Evolutionary conservation across 2,113 vertebrate species (phyloP).

Genomic region (Lepisosteus osseus): DNA sequence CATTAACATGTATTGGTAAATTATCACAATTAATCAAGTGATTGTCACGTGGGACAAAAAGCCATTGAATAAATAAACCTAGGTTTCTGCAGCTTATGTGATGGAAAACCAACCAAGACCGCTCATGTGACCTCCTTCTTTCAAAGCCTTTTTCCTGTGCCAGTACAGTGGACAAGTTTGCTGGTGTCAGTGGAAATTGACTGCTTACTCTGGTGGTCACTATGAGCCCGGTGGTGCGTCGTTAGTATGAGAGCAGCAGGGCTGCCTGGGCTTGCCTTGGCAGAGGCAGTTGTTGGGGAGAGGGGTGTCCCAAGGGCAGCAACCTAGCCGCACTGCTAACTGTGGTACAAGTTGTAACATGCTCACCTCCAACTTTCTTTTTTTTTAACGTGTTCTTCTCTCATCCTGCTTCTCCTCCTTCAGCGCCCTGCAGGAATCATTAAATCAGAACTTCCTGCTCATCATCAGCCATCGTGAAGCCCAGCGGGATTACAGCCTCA

Average conservation of each 20-base stretch:
- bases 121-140: not conserved
- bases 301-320: conserved; percentile 59
- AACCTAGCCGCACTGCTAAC: conserved; percentile 63
- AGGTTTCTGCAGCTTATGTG: too few relatives aligned
- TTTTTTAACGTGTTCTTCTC: conserved; percentile 17
- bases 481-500: conserved; percentile 97
- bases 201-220: conserved; percentile 61
- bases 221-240: conserved; percentile 63
- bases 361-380: conserved; percentile 78
- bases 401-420: conserved; percentile 63
- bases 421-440: conserved; percentile 91
- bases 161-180: not conserved
- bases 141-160: not conserved
- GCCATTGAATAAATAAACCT: too few relatives aligned
- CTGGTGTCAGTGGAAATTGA: not conserved
- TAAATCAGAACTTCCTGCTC: conserved; percentile 98
- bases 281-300: conserved; percentile 55
- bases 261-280: conserved; percentile 78
- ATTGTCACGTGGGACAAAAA: too few relatives aligned
- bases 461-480: conserved; percentile 94
- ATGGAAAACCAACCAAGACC: not conserved
- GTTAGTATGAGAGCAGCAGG: conserved; percentile 62
- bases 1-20: too few relatives aligned
- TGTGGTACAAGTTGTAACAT: conserved; percentile 82
- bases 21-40: too few relatives aligned